These are phyloP conservation scores for Leucosticte australis DNA, from an alignment of 2,113 vertebrate species.

Conservation along the genomic window DNA sequence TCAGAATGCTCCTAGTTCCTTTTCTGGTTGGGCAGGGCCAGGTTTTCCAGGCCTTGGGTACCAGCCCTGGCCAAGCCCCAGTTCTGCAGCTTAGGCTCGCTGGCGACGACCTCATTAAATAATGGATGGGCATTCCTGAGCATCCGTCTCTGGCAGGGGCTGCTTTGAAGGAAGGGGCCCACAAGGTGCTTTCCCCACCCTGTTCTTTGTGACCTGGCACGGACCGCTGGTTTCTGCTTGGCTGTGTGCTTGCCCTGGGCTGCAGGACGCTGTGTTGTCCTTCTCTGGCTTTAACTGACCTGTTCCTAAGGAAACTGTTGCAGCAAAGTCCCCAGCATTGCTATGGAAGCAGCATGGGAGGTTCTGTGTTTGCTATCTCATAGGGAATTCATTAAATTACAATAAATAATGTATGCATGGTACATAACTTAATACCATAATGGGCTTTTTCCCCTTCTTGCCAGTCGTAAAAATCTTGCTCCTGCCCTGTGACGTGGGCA, in stretches of 20 bases:
- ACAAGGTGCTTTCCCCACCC: not conserved
- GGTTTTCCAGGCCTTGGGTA: not conserved
- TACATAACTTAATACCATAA: slow-evolving; percentile 1
- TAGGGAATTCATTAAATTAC: slow-evolving; percentile 25
- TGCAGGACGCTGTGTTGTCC: accelerated
- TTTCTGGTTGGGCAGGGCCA: not conserved
- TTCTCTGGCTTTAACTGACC: not conserved
- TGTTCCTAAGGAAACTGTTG: not conserved
- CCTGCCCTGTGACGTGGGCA: not conserved
- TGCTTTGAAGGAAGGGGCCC: not conserved
- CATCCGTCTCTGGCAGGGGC: not conserved
- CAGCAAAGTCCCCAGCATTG: not conserved
- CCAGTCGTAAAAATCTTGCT: slow-evolving; percentile 4
- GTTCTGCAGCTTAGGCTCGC: not conserved
- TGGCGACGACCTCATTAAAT: not conserved
- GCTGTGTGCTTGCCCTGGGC: not conserved
- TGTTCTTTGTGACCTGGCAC: accelerated
- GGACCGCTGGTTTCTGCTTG: not conserved
- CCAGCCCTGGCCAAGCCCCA: not conserved
- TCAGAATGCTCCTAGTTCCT: not conserved
- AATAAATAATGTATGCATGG: slow-evolving; percentile 44
- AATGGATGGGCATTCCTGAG: slow-evolving; percentile 19
- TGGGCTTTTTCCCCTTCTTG: slow-evolving; percentile 27
- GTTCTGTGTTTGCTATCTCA: not conserved
- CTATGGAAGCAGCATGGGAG: not conserved